Evolutionary conservation across 1,140 invertebrate species (phyloP).

Genomic region (Neomicropteryx cornuta): DNA sequence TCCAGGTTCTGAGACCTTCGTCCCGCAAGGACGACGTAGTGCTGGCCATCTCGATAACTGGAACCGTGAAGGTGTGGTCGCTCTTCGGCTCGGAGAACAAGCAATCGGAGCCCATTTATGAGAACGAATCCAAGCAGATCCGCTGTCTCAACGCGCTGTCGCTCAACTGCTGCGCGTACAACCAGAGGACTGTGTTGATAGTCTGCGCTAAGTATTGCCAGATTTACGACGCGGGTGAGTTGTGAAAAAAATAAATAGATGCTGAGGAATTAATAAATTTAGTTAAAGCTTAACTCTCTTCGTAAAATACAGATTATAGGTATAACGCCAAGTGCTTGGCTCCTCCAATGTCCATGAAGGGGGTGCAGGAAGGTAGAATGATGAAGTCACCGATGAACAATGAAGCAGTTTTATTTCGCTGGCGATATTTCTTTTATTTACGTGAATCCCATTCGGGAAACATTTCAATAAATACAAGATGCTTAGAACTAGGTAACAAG

Average conservation of each 20-base stretch:
- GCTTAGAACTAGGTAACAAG: too few relatives aligned
- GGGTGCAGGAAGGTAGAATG: too few relatives aligned
- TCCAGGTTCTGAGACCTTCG: conserved; percentile 65
- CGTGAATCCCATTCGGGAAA: too few relatives aligned
- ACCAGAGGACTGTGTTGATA: conserved; percentile 92
- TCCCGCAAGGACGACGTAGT: conserved; percentile 94
- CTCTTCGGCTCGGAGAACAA: conserved; percentile 80
- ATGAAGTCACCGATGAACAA: too few relatives aligned
- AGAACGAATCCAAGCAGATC: conserved; percentile 97
- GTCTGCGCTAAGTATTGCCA: conserved; percentile 97
- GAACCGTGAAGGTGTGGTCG: conserved; percentile 97
- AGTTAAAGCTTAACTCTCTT: conserved; percentile 6
- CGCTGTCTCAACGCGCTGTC: conserved; percentile 86
- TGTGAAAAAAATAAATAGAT: too few relatives aligned
- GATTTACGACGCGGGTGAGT: conserved; percentile 62
- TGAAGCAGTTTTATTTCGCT: too few relatives aligned
- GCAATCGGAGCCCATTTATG: conserved; percentile 79
- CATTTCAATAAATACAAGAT: too few relatives aligned
- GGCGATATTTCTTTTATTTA: too few relatives aligned
- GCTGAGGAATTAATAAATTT: conserved; percentile 3
- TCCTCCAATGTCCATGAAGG: too few relatives aligned
- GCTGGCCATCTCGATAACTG: conserved; percentile 89
- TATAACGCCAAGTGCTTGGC: too few relatives aligned
- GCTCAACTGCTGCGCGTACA: conserved; percentile 88
- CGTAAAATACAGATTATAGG: too few relatives aligned